A percentile compares a stretch with the other conserved stretches of the same genome.
Evolutionary conservation across 2,888 invertebrate species (phyloP).

Genomic region (Hylaea fasciaria): DNA sequence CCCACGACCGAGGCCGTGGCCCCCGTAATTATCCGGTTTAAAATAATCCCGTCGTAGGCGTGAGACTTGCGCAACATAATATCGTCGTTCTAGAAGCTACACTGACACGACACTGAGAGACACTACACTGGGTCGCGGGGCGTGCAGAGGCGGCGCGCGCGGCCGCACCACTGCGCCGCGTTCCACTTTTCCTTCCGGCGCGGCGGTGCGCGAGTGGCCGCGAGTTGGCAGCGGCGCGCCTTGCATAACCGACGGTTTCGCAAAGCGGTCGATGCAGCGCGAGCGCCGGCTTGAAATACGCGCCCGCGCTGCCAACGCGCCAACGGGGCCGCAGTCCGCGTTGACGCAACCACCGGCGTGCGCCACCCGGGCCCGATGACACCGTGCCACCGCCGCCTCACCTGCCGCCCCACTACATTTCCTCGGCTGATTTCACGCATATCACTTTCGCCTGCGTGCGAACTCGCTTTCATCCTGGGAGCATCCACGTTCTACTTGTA

Average conservation of each 20-base stretch:
- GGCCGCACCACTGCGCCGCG: constrained; percentile 80
- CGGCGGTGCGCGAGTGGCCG: constrained; percentile 67
- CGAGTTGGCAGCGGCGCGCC: constrained; percentile 83
- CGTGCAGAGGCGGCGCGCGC: constrained; percentile 81
- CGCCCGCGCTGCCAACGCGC: constrained; percentile 70
- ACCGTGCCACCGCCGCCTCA: constrained; percentile 44
- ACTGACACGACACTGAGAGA: constrained; percentile 79
- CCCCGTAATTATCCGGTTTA: constrained; percentile 73
- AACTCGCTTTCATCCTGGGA: constrained; percentile 72
- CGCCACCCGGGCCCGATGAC: constrained; percentile 34
- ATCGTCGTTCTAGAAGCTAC: constrained; percentile 81
- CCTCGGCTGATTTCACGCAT: constrained; percentile 70
- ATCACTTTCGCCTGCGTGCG: constrained; percentile 76
- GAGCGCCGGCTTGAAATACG: constrained; percentile 80
- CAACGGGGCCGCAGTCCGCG: constrained; percentile 65
- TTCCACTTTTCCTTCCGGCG: constrained; percentile 85
- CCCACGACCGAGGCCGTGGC: constrained; percentile 55
- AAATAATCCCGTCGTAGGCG: constrained; percentile 81
- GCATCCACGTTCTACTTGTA: constrained; percentile 60
- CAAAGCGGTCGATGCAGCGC: constrained; percentile 81
- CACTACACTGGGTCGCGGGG: constrained; percentile 78
- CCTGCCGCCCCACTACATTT: constrained; percentile 67
- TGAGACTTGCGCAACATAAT: constrained; percentile 81
- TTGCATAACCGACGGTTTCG: constrained; percentile 84
- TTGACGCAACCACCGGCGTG: constrained; percentile 65